Evolutionary conservation across 2,888 invertebrate genomes (phyloP).

Genomic region (Cantharis rufa): DNA sequence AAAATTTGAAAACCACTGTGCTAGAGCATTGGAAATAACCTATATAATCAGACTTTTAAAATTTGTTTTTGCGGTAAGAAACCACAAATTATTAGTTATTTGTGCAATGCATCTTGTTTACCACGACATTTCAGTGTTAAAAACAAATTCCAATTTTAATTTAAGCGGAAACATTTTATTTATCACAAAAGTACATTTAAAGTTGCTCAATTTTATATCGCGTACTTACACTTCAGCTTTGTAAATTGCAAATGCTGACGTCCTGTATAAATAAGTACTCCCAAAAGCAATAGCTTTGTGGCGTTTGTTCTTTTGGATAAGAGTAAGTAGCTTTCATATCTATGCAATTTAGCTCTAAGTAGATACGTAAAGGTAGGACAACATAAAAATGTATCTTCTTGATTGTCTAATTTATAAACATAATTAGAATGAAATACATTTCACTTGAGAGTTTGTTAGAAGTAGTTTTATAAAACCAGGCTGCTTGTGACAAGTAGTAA

Average conservation of each 20-base stretch:
- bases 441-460: neutral
- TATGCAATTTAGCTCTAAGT: neutral
- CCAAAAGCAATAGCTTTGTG: neutral
- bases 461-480: neutral
- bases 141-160: neutral
- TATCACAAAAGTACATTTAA: neutral
- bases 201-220: neutral
- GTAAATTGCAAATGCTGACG: neutral
- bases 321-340: neutral
- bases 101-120: neutral
- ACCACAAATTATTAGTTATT: neutral
- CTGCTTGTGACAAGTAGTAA: neutral
- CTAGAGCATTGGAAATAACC: neutral
- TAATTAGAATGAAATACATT: neutral
- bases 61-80: neutral
- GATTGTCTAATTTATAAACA: neutral
- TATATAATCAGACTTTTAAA: neutral
- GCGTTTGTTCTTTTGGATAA: neutral
- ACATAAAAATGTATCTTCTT: neutral
- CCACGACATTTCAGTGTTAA: neutral
- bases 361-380: neutral
- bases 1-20: neutral
- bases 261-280: neutral
- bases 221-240: neutral
- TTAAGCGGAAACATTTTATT: neutral